phyloP scores from a whole-genome alignment of 2,888 invertebrate genomes.

The Peribatodes rhomboidaria region DNA sequence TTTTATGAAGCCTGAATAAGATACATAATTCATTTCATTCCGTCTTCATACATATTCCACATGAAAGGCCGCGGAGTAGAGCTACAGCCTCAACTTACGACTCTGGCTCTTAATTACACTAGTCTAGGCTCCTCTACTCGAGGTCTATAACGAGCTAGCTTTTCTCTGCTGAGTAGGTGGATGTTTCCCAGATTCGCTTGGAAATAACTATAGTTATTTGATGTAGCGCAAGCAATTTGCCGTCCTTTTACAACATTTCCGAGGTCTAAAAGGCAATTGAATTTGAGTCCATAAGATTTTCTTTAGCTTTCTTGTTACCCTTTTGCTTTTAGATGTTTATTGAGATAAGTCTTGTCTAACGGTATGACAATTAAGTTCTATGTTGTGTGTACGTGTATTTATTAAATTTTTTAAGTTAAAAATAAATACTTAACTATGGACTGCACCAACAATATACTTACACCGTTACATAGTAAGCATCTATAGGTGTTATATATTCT shows the following conservation, averaged over 20 bases:
- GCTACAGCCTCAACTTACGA: background rate
- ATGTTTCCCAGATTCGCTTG: background rate
- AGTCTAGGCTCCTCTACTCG: slow-evolving; percentile 19
- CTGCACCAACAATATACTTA: background rate
- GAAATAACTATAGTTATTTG: background rate
- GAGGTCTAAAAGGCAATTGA: too few species aligned
- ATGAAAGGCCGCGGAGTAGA: slow-evolving; percentile 6
- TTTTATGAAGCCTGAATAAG: slow-evolving; percentile 29
- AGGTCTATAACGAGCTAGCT: slow-evolving; percentile 11
- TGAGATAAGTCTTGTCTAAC: too few species aligned
- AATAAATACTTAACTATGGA: background rate
- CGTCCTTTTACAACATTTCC: background rate
- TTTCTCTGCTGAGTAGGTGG: slow-evolving; percentile 4
- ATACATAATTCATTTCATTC: slow-evolving; percentile 26
- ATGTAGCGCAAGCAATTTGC: background rate
- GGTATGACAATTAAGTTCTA: too few species aligned
- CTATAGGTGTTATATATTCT: background rate
- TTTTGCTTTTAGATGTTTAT: too few species aligned
- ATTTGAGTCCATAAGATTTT: too few species aligned
- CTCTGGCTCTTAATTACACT: slow-evolving; percentile 21
- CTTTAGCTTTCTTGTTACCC: too few species aligned
- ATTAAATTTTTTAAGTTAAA: too few species aligned
- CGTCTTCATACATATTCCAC: slow-evolving; percentile 25
- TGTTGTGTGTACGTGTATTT: too few species aligned
- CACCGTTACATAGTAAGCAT: background rate